These are phyloP conservation scores for Agrilus mali DNA, from an alignment of 2,888 invertebrate genomes.

Conservation along the genomic window DNA sequence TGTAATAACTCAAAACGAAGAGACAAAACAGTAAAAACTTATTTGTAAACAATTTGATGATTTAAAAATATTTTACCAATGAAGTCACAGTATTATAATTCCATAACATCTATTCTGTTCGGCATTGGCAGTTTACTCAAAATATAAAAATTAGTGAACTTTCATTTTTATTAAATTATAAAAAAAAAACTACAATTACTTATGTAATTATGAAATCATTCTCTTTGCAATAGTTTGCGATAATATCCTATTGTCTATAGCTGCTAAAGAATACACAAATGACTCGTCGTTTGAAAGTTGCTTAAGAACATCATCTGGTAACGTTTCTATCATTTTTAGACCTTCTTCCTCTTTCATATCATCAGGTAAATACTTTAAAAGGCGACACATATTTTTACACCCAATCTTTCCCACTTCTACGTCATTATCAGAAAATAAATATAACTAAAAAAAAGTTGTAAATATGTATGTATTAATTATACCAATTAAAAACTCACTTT, in stretches of 20 bases:
- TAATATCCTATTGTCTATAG: constrained; percentile 21
- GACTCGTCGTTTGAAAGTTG: constrained; percentile 14
- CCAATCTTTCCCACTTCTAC: constrained; percentile 17
- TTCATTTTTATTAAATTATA: too few relatives aligned
- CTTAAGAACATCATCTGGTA: constrained; percentile 22
- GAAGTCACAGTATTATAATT: too few relatives aligned
- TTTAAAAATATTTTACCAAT: too few relatives aligned
- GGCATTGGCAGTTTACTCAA: too few relatives aligned
- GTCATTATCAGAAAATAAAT: background rate
- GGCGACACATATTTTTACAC: constrained; percentile 20
- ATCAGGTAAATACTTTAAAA: constrained; percentile 23
- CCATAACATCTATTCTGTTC: too few relatives aligned
- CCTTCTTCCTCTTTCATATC: constrained; percentile 22
- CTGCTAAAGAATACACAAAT: constrained; percentile 22
- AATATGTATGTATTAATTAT: too few relatives aligned
- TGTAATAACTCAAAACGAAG: too few relatives aligned
- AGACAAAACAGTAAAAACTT: too few relatives aligned
- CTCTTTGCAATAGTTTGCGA: constrained; percentile 22
- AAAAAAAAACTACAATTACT: too few relatives aligned
- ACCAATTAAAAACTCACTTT: constrained; percentile 17
- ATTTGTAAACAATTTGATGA: too few relatives aligned
- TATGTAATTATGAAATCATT: constrained; percentile 9
- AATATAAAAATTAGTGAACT: too few relatives aligned
- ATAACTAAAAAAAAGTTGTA: too few relatives aligned
- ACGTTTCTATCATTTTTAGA: constrained; percentile 20